Conservation (phyloP, 2,888 invertebrate genomes). For the Dynastes grantii region DNA sequence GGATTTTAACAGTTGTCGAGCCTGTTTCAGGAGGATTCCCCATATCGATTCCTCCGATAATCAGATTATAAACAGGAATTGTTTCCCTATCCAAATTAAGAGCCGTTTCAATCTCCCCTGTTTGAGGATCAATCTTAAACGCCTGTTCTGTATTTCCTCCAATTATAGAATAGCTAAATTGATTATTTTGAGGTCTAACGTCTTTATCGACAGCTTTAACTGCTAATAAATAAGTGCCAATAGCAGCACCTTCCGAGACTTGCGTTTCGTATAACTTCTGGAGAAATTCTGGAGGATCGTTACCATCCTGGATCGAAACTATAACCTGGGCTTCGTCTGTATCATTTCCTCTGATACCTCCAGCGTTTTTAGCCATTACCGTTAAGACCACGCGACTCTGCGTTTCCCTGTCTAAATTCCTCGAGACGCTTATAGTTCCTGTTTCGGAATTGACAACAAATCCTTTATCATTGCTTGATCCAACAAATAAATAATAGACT, state of each 20-base stretch:
- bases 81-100: slow-evolving; percentile 87
- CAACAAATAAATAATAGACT: slow-evolving; percentile 93
- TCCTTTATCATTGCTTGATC: slow-evolving; percentile 93
- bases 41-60: slow-evolving; percentile 90
- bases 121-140: slow-evolving; percentile 91
- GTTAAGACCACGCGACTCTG: slow-evolving; percentile 92
- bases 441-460: slow-evolving; percentile 89
- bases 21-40: slow-evolving; percentile 94
- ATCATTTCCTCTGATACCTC: slow-evolving; percentile 94
- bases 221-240: slow-evolving; percentile 82
- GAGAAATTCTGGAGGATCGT: slow-evolving; percentile 96
- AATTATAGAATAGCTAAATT: slow-evolving; percentile 92
- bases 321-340: slow-evolving; percentile 96
- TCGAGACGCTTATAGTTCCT: slow-evolving; percentile 88
- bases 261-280: slow-evolving; percentile 83
- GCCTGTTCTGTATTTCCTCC: slow-evolving; percentile 87
- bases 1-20: slow-evolving; percentile 87
- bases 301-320: slow-evolving; percentile 95
- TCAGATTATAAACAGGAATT: slow-evolving; percentile 81
- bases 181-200: slow-evolving; percentile 91
- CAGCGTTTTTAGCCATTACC: slow-evolving; percentile 95
- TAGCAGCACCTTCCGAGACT: slow-evolving; percentile 84
- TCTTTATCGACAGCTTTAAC: slow-evolving; percentile 94
- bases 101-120: slow-evolving; percentile 87
- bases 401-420: slow-evolving; percentile 88